These are phyloP conservation scores for Apis dorsata DNA, from an alignment of 1,140 invertebrate genomes.

Conservation along the genomic window DNA sequence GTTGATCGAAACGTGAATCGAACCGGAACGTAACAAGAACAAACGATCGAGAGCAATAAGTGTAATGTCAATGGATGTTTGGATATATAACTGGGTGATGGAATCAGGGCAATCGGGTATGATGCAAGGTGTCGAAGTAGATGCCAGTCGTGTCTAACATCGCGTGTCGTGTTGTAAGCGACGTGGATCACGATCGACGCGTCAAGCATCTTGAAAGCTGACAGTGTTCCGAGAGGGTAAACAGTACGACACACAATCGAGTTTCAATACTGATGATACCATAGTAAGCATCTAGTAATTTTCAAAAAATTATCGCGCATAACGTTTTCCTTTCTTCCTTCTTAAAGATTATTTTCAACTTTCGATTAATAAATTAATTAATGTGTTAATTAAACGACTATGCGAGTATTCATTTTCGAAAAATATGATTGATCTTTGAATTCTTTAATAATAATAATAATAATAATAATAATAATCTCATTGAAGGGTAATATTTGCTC, in stretches of 20 bases:
- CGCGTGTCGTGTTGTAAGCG: constrained; percentile 43
- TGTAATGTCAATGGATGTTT: background rate
- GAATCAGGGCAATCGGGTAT: constrained; percentile 26
- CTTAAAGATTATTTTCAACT: too few relatives aligned
- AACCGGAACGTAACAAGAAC: too few relatives aligned
- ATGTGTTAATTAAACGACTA: too few relatives aligned
- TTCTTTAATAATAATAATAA: too few relatives aligned
- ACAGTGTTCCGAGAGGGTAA: constrained; percentile 3
- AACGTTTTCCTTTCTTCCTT: too few relatives aligned
- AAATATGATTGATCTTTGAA: too few relatives aligned
- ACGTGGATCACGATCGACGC: constrained; percentile 41
- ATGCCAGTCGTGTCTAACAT: constrained; percentile 43
- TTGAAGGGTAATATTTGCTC: constrained; percentile 4
- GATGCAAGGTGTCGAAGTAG: constrained; percentile 41
- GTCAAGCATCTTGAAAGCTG: constrained; percentile 40
- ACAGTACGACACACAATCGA: background rate
- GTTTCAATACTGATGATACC: background rate
- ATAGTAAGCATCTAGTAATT: background rate
- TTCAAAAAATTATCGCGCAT: background rate
- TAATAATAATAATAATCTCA: background rate
- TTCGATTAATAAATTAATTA: too few relatives aligned
- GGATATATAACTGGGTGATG: background rate
- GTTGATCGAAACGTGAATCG: too few relatives aligned
- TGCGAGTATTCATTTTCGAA: too few relatives aligned
- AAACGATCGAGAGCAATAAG: too few relatives aligned